phyloP scores from a whole-genome alignment of 2,888 invertebrate genomes.

The Pachydiplax longipennis region DNA sequence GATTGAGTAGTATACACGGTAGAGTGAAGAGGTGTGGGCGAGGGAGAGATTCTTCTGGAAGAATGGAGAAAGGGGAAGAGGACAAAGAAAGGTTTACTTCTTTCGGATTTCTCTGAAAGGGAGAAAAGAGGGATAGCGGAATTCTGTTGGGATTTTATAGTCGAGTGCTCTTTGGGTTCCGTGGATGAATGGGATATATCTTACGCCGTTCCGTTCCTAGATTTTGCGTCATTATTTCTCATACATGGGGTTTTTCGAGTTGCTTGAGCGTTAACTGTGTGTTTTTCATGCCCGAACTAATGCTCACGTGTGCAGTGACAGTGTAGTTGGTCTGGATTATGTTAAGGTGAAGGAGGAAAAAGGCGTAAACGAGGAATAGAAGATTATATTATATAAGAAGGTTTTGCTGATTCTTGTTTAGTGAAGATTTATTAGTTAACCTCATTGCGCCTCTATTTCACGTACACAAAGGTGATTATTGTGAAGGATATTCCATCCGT shows the following conservation, averaged over 20 bases:
- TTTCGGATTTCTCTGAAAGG: neutral
- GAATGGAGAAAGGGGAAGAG: neutral
- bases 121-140: neutral
- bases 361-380: too few species aligned
- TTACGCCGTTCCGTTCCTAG: neutral
- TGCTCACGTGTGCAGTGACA: neutral
- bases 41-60: neutral
- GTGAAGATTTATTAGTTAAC: too few species aligned
- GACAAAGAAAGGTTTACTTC: slow-evolving; percentile 4
- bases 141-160: slow-evolving; percentile 5
- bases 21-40: neutral
- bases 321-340: neutral
- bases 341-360: neutral
- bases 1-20: too few species aligned
- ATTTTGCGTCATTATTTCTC: slow-evolving; percentile 7
- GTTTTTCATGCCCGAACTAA: neutral
- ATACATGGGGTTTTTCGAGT: neutral
- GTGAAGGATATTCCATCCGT: too few species aligned
- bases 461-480: too few species aligned
- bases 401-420: too few species aligned
- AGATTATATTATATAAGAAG: too few species aligned
- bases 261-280: neutral
- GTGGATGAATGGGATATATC: slow-evolving; percentile 31
- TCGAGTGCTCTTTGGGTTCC: slow-evolving; percentile 7
- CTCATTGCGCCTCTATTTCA: too few species aligned